Base-by-base conservation (phyloP, 2,888 invertebrate genomes). In the Drosophila colorata region DNA sequence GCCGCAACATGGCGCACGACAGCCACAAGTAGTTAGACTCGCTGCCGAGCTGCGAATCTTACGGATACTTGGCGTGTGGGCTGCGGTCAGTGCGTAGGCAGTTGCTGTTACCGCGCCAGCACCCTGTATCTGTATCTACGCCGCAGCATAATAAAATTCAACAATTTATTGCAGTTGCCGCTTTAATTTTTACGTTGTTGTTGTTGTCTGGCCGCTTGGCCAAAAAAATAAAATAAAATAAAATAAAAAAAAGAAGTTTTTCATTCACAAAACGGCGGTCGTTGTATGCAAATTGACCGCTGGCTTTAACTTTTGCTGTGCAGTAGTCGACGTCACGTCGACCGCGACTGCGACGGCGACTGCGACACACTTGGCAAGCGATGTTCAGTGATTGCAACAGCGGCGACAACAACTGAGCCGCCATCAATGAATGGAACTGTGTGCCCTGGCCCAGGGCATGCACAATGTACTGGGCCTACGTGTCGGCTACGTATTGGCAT, bases 81-180 rank as follows among this genome's bases (percentile, higher is more conserved):
- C 52, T 74, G 75, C 79, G 75, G 73, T 69, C 87, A 73, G 69
- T 87, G 87, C 83, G 89, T 88, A 87, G 89, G 89, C 63, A 41
- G 87, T 9, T 38, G 60, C 41, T 41, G 43, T 51, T 38, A 38
- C 37, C 49, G 49, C 67, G 44, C 8, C 70, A 49, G 70, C 82
- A 78, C 83, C 77, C 84, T 88, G 87, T 86, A 83, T 74, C 57
- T 59, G 47, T 60, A 61, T 60, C 72, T 65, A 49, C 68, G 69
- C 60, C 63, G 75, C 77, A 76, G 71, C 82, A 78, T 78, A 90
- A 90, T 90, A 90, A 89, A 90, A 87, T 79, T 81, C 77, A 80
- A 82, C 85, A 91, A 90, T 90, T 90, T 91, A 90, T 91, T 90
- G 86, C 84, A 79, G 81, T 90, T 87, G 73, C 80, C 73, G 78